Evolutionary conservation across 2,888 invertebrate species (phyloP).

Genomic region (Apeira syringaria): DNA sequence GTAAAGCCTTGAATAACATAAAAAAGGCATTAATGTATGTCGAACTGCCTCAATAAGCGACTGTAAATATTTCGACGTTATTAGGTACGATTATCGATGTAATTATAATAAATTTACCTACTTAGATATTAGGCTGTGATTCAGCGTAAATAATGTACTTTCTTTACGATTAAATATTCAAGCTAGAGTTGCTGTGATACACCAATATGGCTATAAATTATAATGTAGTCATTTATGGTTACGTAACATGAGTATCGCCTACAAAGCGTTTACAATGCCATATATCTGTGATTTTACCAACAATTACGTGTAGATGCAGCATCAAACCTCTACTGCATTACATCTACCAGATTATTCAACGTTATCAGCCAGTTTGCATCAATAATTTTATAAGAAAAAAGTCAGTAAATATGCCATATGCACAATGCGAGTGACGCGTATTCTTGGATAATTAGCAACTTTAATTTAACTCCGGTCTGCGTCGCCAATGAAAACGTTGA

Average conservation of each 20-base stretch:
- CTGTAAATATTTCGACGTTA: constrained; percentile 27
- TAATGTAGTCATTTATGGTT: constrained; percentile 69
- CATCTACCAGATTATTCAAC: constrained; percentile 27
- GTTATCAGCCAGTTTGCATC: no score
- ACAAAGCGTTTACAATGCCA: constrained; percentile 47
- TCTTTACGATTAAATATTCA: constrained; percentile 77
- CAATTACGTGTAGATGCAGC: constrained; percentile 51
- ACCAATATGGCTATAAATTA: constrained; percentile 75
- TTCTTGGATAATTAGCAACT: no score
- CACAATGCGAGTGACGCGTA: no score
- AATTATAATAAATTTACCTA: constrained; percentile 56
- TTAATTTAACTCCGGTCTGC: no score
- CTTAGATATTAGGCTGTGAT: constrained; percentile 79
- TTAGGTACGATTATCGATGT: constrained; percentile 46
- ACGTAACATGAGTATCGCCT: constrained; percentile 43
- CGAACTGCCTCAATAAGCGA: constrained; percentile 16
- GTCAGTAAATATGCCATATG: no score
- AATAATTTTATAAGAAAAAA: no score
- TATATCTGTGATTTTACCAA: constrained; percentile 69
- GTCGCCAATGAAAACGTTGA: no score
- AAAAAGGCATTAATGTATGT: constrained; percentile 1
- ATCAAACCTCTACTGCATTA: constrained; percentile 43
- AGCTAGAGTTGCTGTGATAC: constrained; percentile 83
- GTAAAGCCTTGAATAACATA: constrained; percentile 2
- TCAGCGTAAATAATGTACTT: constrained; percentile 66